phyloP scores from a whole-genome alignment of 2,888 invertebrate genomes.

The Caradrina kadenii region DNA sequence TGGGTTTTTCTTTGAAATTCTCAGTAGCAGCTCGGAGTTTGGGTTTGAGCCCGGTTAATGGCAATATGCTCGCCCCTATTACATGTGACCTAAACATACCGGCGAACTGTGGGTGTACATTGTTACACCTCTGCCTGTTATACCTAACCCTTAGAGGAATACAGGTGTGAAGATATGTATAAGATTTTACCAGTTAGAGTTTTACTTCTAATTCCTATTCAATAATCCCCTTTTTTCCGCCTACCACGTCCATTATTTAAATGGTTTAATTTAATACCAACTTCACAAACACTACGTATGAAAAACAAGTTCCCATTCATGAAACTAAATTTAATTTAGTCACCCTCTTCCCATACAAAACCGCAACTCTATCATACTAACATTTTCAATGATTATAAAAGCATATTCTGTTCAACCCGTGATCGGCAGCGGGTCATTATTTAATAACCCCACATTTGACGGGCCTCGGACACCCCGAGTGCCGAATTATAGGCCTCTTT shows the following conservation, averaged over 20 bases:
- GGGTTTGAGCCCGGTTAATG: no score
- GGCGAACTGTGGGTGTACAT: no score
- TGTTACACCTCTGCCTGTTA: no score
- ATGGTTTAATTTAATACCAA: not conserved
- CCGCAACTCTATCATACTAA: constrained; percentile 52
- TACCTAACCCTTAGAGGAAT: no score
- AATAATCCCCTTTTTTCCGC: not conserved
- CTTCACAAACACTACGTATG: not conserved
- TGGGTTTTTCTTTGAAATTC: no score
- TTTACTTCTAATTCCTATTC: no score
- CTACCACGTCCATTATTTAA: not conserved
- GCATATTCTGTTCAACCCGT: constrained; percentile 55
- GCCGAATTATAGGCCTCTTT: constrained; percentile 84
- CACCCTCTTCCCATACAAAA: constrained; percentile 29
- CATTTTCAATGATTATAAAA: constrained; percentile 51
- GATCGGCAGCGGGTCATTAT: constrained; percentile 81
- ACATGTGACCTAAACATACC: no score
- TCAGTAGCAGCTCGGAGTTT: no score
- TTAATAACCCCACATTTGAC: constrained; percentile 84
- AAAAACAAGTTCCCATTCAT: constrained; percentile 17
- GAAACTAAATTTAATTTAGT: constrained; percentile 47
- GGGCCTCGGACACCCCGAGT: constrained; percentile 77
- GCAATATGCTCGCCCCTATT: no score
- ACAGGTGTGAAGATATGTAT: no score
- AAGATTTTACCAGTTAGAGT: no score